Evolutionary conservation across 2,113 vertebrate species (phyloP), one percentile per base, ranked within the genome.

Genomic region (Dascyllus trimaculatus): DNA sequence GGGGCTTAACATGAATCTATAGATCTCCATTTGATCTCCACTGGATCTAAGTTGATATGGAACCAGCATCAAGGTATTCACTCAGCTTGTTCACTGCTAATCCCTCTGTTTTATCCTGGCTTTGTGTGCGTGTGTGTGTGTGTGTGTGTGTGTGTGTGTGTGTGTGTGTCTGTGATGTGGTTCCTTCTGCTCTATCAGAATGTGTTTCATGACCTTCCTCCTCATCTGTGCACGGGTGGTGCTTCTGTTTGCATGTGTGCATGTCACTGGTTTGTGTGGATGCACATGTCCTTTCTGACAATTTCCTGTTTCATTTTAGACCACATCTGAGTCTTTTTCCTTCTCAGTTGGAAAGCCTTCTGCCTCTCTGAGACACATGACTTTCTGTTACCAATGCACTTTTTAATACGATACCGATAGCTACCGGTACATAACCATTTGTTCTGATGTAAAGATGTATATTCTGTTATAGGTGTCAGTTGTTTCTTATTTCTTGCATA

Each of bases 111-210:
- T 35, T 43, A 43, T 43, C 40, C 40, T 43, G 2, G 14, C 40
- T 43, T 13, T 43, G 40, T 43, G 40, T 43, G 40, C 15, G 40
- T 43, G 40, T 43, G 40, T 72, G 14, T 67, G 21, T 52, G 60
- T 54, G 71, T 51, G 67, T 49, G 19, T 46, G 68, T 59, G 40
- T 43, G 40, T 43, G 40, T 43, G 40, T 43, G 40, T 43, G 40
- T 43, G 40, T 15, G 40, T 43, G 40, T 43, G 40, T 62, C 52
- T 92, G 94, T 96, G 94, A 95, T 95, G 95, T 95, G 91, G 92
- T 66, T 49, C 82, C 32, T 46, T 40, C 62, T 61, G 10, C 48
- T 78, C 54, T 72, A 59, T 77, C 58, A 69, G 82, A 84, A 71
- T 32, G 54, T 56, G 75, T 61, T 80, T 66, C 82, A 68, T 59